Conservation (phyloP, 2,113 vertebrate genomes). For the Oreochromis tanganicae region DNA sequence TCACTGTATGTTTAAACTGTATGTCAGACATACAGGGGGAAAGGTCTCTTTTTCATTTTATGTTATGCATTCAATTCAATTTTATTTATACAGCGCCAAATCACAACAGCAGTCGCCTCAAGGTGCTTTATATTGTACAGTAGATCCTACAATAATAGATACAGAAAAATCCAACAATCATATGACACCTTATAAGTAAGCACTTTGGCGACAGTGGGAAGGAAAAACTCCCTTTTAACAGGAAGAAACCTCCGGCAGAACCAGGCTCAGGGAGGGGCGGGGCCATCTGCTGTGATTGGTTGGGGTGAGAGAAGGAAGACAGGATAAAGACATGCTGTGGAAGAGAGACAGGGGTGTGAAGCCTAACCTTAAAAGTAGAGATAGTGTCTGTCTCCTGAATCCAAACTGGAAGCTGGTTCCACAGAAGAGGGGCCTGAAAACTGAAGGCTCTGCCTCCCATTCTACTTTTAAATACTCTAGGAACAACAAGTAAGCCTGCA, state of each 20-base stretch:
- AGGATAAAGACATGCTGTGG: background rate
- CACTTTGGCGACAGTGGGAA: background rate
- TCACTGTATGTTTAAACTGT: background rate
- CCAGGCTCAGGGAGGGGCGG: background rate
- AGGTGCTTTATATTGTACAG: background rate
- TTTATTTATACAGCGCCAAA: background rate
- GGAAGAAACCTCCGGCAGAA: background rate
- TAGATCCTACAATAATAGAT: accelerated
- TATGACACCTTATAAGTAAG: background rate
- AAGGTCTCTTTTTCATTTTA: background rate
- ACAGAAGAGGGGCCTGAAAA: background rate
- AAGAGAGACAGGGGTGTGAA: background rate
- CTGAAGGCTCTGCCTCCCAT: background rate
- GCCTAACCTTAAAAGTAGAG: background rate
- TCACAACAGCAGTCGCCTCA: background rate
- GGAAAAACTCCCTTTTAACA: background rate
- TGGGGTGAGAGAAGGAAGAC: accelerated
- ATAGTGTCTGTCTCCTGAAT: background rate
- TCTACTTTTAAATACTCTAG: background rate
- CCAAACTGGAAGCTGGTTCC: background rate
- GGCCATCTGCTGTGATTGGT: accelerated
- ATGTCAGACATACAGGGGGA: background rate
- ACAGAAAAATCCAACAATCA: background rate
- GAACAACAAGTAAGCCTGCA: background rate
- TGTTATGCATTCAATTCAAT: background rate